These are phyloP conservation scores for Oreochromis spilurus DNA, from an alignment of 2,113 vertebrate species.

Conservation along the genomic window DNA sequence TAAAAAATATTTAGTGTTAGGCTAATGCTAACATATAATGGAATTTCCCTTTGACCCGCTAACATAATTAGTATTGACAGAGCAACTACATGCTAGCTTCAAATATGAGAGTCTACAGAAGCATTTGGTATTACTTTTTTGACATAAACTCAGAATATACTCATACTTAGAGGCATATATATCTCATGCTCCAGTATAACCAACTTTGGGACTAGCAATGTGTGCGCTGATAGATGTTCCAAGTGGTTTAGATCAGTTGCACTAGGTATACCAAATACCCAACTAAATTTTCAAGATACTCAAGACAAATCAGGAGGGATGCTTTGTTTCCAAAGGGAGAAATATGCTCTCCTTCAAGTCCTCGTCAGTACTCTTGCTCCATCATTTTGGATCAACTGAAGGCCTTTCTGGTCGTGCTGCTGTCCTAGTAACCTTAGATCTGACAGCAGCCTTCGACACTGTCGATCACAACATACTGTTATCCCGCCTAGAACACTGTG, in stretches of 20 bases:
- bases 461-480: too few species aligned
- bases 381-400: neutral
- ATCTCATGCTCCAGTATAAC: neutral
- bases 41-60: neutral
- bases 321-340: neutral
- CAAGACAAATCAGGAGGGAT: neutral
- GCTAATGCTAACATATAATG: neutral
- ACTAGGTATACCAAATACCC: neutral
- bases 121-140: neutral
- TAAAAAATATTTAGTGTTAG: neutral
- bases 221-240: neutral
- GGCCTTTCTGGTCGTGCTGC: neutral
- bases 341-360: neutral
- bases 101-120: neutral
- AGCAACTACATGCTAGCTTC: neutral
- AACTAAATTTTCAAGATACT: neutral
- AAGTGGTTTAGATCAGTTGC: neutral
- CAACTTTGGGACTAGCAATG: neutral
- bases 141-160: neutral
- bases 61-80: neutral
- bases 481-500: too few species aligned
- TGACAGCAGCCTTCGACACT: too few species aligned
- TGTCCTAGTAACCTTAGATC: too few species aligned
- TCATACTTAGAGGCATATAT: neutral
- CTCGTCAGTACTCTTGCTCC: neutral